Evolutionary conservation across 2,113 vertebrate genomes (phyloP), one percentile per base, ranked within the genome.

Genomic region (Herpetotheres cachinnans): DNA sequence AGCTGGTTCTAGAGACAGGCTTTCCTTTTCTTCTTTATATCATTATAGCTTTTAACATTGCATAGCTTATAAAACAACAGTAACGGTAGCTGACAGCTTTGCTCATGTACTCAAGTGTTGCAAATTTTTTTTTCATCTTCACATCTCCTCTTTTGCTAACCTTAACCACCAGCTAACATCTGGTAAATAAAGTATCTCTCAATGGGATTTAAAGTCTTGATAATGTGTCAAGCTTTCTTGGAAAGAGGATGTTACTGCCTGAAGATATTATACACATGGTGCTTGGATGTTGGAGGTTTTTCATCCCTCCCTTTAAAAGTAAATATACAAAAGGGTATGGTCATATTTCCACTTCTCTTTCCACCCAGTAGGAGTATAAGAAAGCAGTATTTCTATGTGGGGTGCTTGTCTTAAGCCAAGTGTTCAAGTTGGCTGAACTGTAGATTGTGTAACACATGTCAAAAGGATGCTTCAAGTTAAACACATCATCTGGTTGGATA

Each of bases 321-420:
- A 96, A 97, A 88, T 42, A 95, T 69, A 29, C 62, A 91, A 96
- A 93, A 89, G 77, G 59, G 29, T 63, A 66, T 87, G 70, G 72
- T 89, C 70, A 77, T 91, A 74, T 91, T 91, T 94, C 84, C 16
- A 81, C 90, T 87, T 82, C 58, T 93, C 66, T 82, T 83, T 59
- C 56, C 78, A 36, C 84, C 63, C 86, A 89, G 61, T 52, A 92
- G 91, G 95, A 91, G 66, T 76, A 70, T 94, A 94, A 91, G 76
- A 94, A 97, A 95, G 73, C 69, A 94, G 30, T 72, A 67, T 72
- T 93, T 90, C 93, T 90, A 12, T 49, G 79, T 54, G 44, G 62
- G 87, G 67, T 89, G 80, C 67, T 93, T 94, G 47, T 58, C 71
- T 86, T 66, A 81, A 86, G 85, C 76, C 88, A 90, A 89, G 42